phyloP scores from a whole-genome alignment of 1,140 invertebrate species.

The Acromyrmex charruanus region DNA sequence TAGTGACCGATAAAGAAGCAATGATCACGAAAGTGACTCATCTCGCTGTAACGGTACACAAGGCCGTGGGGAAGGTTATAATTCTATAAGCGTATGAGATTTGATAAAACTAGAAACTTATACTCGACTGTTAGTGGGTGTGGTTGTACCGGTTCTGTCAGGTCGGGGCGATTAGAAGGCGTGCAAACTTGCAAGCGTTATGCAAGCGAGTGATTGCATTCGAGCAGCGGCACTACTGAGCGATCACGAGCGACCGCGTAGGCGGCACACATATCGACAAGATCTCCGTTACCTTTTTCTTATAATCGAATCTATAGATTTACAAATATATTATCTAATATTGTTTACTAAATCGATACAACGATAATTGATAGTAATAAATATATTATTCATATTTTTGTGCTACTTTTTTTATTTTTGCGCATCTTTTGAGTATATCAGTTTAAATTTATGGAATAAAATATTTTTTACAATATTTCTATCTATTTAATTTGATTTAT shows the following conservation, averaged over 20 bases:
- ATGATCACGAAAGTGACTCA: slow-evolving; percentile 69
- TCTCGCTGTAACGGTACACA: slow-evolving; percentile 65
- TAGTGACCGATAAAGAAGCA: slow-evolving; percentile 45
- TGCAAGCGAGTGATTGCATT: slow-evolving; percentile 72
- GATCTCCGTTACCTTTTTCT: slow-evolving; percentile 18
- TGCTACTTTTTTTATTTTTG: neutral
- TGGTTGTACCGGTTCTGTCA: slow-evolving; percentile 79
- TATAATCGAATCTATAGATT: neutral
- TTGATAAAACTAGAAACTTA: slow-evolving; percentile 40
- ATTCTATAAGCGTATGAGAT: slow-evolving; percentile 30
- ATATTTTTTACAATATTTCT: neutral
- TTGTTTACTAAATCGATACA: neutral
- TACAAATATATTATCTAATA: neutral
- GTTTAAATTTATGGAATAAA: neutral
- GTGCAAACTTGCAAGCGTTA: slow-evolving; percentile 69
- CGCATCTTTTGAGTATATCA: neutral
- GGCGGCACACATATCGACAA: slow-evolving; percentile 18
- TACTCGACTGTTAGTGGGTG: slow-evolving; percentile 73
- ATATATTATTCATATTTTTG: neutral
- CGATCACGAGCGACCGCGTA: slow-evolving; percentile 62
- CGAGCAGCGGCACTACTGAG: slow-evolving; percentile 46
- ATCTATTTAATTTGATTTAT: neutral
- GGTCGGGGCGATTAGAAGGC: slow-evolving; percentile 78
- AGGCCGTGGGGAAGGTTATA: slow-evolving; percentile 62
- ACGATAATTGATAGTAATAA: neutral